These are phyloP conservation scores for Drosophila sordidula DNA, from an alignment of 2,888 invertebrate species.

Conservation along the genomic window DNA sequence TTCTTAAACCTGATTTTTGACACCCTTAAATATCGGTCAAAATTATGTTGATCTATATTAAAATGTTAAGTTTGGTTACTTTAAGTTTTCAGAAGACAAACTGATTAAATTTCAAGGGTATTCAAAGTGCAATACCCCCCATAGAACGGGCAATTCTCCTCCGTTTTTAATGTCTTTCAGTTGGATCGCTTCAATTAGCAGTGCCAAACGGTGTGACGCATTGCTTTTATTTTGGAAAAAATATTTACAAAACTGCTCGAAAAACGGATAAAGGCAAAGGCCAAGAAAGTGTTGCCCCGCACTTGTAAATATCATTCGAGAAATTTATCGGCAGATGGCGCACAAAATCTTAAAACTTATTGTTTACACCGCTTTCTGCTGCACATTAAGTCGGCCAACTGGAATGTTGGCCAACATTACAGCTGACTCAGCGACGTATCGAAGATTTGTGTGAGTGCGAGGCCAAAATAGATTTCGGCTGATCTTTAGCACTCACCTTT, in stretches of 20 bases:
- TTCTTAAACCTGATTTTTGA: background rate
- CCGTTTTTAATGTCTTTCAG: slow-evolving; percentile 41
- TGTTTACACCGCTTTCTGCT: slow-evolving; percentile 53
- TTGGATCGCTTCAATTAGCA: slow-evolving; percentile 69
- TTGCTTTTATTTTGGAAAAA: slow-evolving; percentile 70
- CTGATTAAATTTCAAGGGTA: slow-evolving; percentile 18
- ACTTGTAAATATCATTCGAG: slow-evolving; percentile 62
- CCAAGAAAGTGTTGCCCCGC: slow-evolving; percentile 48
- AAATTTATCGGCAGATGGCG: slow-evolving; percentile 60
- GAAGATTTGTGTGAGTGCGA: slow-evolving; percentile 13
- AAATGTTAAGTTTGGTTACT: background rate
- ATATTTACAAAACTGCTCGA: slow-evolving; percentile 57
- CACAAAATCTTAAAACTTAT: slow-evolving; percentile 37
- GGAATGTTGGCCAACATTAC: slow-evolving; percentile 51
- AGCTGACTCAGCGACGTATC: slow-evolving; percentile 28
- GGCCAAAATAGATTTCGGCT: slow-evolving; percentile 45
- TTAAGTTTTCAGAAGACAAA: background rate
- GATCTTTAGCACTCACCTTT: slow-evolving; percentile 58
- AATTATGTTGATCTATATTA: too few species aligned
- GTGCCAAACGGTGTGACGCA: slow-evolving; percentile 65
- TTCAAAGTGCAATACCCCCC: background rate
- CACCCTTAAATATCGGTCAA: too few species aligned
- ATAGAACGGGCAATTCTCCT: background rate
- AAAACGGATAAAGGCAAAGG: slow-evolving; percentile 19
- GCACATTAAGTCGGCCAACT: slow-evolving; percentile 37